These are phyloP conservation scores for Trichonephila clavata DNA, from an alignment of 1,140 invertebrate genomes.

Conservation along the genomic window DNA sequence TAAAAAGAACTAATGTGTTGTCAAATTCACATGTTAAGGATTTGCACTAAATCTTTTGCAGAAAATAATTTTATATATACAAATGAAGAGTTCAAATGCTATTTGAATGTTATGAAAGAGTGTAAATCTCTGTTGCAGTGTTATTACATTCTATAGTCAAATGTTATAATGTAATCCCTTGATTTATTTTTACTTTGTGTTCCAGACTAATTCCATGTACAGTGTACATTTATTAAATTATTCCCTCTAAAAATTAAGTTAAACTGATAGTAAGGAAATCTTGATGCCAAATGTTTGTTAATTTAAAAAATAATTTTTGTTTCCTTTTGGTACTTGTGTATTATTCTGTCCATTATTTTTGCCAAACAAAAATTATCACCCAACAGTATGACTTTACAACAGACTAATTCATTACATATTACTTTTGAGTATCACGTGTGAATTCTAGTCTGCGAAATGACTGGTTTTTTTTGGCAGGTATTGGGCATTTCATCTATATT, in stretches of 20 bases:
- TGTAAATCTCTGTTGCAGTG: conserved; percentile 1
- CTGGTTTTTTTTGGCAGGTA: too few relatives aligned
- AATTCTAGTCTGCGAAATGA: too few relatives aligned
- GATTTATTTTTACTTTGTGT: conserved; percentile 1
- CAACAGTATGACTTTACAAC: too few relatives aligned
- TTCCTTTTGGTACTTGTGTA: too few relatives aligned
- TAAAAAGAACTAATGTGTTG: background rate
- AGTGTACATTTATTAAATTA: background rate
- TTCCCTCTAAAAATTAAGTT: background rate
- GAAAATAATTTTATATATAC: conserved; percentile 61
- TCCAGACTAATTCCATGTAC: background rate
- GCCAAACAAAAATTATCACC: too few relatives aligned
- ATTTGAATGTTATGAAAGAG: conserved; percentile 25
- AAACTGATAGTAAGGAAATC: too few relatives aligned
- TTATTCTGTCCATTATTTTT: too few relatives aligned
- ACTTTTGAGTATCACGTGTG: too few relatives aligned
- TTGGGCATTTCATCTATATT: too few relatives aligned
- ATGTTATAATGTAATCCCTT: background rate
- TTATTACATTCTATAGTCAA: conserved; percentile 22
- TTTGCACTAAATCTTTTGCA: conserved; percentile 49
- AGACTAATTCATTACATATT: too few relatives aligned
- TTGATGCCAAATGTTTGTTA: too few relatives aligned
- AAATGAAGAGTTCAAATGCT: conserved; percentile 16
- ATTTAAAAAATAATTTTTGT: too few relatives aligned
- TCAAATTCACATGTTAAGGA: conserved; percentile 62